A percentile compares a stretch with the other conserved stretches of the same genome.
These are phyloP conservation scores for Scophthalmus maximus DNA, from an alignment of 2,113 vertebrate genomes.

Conservation along the genomic window DNA sequence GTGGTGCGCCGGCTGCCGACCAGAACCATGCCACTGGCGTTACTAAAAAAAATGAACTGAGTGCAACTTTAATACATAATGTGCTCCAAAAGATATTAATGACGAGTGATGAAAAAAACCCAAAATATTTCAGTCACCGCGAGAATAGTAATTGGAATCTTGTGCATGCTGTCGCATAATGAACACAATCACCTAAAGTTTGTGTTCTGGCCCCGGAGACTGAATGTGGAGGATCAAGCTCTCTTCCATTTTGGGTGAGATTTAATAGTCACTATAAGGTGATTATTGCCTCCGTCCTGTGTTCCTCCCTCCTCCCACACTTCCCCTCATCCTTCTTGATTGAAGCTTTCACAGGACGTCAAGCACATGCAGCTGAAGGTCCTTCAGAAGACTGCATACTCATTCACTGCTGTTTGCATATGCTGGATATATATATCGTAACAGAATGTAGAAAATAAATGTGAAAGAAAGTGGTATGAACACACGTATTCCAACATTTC, in stretches of 20 bases:
- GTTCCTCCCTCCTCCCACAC: slow-evolving; percentile 37
- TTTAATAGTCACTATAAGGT: slow-evolving; percentile 44
- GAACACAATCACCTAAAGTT: slow-evolving; percentile 16
- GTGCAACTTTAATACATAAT: slow-evolving; percentile 10
- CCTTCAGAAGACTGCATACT: slow-evolving; percentile 51
- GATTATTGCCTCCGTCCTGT: slow-evolving; percentile 58
- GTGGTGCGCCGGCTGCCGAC: too few species aligned
- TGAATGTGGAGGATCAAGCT: slow-evolving; percentile 41
- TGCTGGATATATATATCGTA: not conserved
- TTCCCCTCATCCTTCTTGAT: slow-evolving; percentile 31
- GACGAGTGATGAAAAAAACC: not conserved
- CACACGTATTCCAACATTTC: too few species aligned
- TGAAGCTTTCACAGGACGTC: slow-evolving; percentile 33
- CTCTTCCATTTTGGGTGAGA: slow-evolving; percentile 47
- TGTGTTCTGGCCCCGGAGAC: slow-evolving; percentile 21
- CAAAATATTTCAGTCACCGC: slow-evolving; percentile 6
- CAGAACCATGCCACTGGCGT: not conserved
- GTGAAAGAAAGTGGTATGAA: not conserved
- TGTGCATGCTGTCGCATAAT: slow-evolving; percentile 38
- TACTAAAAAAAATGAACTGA: slow-evolving; percentile 10
- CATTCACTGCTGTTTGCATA: slow-evolving; percentile 17
- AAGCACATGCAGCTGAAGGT: slow-evolving; percentile 63
- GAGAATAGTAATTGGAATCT: not conserved
- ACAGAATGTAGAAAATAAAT: too few species aligned
- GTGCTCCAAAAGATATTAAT: slow-evolving; percentile 14